Percentiles rank a stretch among this genome's conserved stretches.
These are phyloP conservation scores for Patella depressa DNA, from an alignment of 2,888 invertebrate species.

Conservation along the genomic window DNA sequence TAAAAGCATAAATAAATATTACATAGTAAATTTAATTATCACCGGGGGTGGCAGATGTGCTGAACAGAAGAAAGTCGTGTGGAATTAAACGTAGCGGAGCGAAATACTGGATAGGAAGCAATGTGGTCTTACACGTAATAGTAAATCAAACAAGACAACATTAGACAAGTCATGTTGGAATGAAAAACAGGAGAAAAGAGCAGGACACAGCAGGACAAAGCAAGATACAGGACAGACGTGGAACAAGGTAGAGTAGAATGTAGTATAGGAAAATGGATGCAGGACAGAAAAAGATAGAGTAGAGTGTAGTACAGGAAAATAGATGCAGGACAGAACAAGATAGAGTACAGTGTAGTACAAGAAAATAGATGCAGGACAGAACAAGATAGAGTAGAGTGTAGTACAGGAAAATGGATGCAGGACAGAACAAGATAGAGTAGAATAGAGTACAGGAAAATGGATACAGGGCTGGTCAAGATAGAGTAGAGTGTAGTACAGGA, in stretches of 20 bases:
- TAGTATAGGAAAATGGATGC: background rate
- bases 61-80: too few species aligned
- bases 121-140: too few species aligned
- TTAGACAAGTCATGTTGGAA: too few species aligned
- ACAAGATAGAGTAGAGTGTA: constrained; percentile 13
- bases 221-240: too few species aligned
- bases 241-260: too few species aligned
- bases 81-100: too few species aligned
- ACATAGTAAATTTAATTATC: too few species aligned
- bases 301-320: constrained; percentile 13
- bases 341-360: constrained; percentile 8
- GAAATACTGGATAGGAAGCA: too few species aligned
- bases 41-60: too few species aligned
- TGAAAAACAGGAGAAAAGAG: too few species aligned
- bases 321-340: background rate
- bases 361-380: background rate
- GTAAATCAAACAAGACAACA: too few species aligned
- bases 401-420: constrained; percentile 10
- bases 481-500: constrained; percentile 12
- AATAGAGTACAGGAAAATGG: constrained; percentile 5
- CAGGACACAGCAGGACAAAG: background rate
- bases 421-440: background rate
- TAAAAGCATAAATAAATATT: too few species aligned
- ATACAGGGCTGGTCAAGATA: background rate
- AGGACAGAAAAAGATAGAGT: constrained; percentile 4